Percentiles rank a stretch among this genome's conserved stretches.
phyloP scores from a whole-genome alignment of 2,797 vertebrate species.

The Argentina silus region DNA sequence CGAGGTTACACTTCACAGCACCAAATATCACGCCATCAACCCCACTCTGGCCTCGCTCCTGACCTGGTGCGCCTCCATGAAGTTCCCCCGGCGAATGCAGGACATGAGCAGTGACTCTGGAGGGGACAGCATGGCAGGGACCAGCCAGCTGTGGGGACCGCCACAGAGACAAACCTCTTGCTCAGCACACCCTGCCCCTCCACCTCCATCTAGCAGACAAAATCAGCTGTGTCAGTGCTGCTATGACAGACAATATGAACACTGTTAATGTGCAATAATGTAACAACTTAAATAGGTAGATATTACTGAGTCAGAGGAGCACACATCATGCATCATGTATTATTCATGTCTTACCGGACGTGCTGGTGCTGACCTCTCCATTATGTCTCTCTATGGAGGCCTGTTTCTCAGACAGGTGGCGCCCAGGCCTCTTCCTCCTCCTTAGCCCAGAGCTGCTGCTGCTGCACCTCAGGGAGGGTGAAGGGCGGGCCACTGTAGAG shows the following conservation, averaged over 20 bases:
- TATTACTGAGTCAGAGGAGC: no score
- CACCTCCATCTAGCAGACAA: constrained; percentile 81
- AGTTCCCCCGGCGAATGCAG: constrained; percentile 91
- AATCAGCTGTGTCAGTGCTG: no score
- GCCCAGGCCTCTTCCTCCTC: constrained; percentile 65
- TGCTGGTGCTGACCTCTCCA: constrained; percentile 85
- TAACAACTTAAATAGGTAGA: no score
- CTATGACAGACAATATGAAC: no score
- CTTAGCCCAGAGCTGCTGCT: constrained; percentile 38
- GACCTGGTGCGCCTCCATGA: constrained; percentile 94
- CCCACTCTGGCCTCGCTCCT: neutral
- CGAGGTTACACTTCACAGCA: neutral
- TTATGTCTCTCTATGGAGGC: constrained; percentile 80
- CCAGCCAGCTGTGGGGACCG: constrained; percentile 79
- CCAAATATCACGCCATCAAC: no score
- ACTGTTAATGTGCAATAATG: no score
- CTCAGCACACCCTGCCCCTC: constrained; percentile 45
- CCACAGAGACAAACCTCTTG: constrained; percentile 65
- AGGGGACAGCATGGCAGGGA: constrained; percentile 93
- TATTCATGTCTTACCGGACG: constrained; percentile 80
- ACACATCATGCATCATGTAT: no score
- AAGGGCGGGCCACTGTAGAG: constrained; percentile 26
- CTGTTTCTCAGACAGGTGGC: constrained; percentile 58
- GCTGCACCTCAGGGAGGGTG: constrained; percentile 60
- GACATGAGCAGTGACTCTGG: constrained; percentile 93